Evolutionary conservation across 2,113 vertebrate species (phyloP).

Genomic region (Fulica atra): DNA sequence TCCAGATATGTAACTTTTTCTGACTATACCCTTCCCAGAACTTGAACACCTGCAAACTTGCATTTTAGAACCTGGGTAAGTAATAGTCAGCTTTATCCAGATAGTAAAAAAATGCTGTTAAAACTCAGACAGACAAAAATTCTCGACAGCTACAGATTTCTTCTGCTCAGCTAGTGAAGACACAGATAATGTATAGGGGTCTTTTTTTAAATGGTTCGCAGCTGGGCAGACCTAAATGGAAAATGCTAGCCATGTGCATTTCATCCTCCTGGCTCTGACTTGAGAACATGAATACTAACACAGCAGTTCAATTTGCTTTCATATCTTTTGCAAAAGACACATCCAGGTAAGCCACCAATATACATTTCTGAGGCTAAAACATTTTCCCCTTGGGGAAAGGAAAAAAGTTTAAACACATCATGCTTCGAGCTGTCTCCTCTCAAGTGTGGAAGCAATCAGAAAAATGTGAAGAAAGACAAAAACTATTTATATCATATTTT

Average conservation of each 20-base stretch:
- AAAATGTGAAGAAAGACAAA: not conserved
- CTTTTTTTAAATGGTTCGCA: not conserved
- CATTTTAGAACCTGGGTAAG: not conserved
- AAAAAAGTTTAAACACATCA: not conserved
- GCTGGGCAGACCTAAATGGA: not conserved
- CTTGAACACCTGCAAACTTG: not conserved
- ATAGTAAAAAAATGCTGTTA: not conserved
- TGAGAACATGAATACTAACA: not conserved
- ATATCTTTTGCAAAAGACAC: not conserved
- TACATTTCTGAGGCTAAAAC: not conserved
- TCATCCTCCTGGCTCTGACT: not conserved
- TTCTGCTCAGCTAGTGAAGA: not conserved
- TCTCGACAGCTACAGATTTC: not conserved
- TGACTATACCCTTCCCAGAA: not conserved
- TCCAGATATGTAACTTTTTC: not conserved
- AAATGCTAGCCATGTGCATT: not conserved
- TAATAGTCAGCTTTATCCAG: not conserved
- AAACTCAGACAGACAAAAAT: slow-evolving; percentile 6
- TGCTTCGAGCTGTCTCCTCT: not conserved
- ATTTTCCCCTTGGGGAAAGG: not conserved
- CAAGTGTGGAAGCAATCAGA: not conserved
- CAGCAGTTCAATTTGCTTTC: not conserved
- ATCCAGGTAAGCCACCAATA: not conserved
- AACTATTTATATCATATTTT: not conserved
- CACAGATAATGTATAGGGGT: not conserved